phyloP scores from a whole-genome alignment of 2,888 invertebrate species.

The Aleiodes alternator region DNA sequence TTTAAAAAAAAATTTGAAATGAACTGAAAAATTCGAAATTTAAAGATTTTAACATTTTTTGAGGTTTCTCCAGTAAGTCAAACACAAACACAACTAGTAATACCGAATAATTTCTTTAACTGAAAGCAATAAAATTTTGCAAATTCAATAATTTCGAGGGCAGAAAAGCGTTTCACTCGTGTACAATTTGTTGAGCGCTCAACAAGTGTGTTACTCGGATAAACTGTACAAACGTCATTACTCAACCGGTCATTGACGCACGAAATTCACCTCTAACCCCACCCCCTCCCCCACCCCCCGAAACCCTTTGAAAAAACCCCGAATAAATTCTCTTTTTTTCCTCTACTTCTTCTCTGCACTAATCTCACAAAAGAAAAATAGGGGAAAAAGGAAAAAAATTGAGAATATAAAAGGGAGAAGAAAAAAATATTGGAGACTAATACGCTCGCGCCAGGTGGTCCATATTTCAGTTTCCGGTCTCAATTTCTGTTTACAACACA shows the following conservation, averaged over 20 bases:
- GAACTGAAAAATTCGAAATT: no score
- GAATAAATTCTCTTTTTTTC: not conserved
- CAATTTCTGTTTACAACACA: slow-evolving; percentile 28
- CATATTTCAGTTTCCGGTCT: slow-evolving; percentile 26
- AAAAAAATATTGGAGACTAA: slow-evolving; percentile 34
- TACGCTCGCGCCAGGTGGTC: slow-evolving; percentile 27
- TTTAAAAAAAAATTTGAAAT: no score
- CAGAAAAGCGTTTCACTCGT: not conserved
- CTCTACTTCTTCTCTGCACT: not conserved
- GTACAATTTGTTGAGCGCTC: slow-evolving; percentile 39
- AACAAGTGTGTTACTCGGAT: slow-evolving; percentile 56
- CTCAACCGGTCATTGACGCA: slow-evolving; percentile 47
- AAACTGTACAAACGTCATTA: slow-evolving; percentile 53
- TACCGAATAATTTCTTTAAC: no score
- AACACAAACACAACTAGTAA: no score
- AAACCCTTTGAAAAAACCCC: not conserved
- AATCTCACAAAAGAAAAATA: slow-evolving; percentile 7
- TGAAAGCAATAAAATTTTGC: no score
- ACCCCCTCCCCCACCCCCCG: slow-evolving; percentile 42
- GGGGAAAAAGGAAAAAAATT: not conserved
- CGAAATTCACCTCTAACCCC: slow-evolving; percentile 19
- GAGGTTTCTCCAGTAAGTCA: no score
- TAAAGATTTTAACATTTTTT: no score
- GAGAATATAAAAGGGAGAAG: not conserved
- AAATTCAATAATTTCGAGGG: not conserved